Evolutionary conservation across 1,140 invertebrate species (phyloP).

Genomic region (Chionoecetes opilio): DNA sequence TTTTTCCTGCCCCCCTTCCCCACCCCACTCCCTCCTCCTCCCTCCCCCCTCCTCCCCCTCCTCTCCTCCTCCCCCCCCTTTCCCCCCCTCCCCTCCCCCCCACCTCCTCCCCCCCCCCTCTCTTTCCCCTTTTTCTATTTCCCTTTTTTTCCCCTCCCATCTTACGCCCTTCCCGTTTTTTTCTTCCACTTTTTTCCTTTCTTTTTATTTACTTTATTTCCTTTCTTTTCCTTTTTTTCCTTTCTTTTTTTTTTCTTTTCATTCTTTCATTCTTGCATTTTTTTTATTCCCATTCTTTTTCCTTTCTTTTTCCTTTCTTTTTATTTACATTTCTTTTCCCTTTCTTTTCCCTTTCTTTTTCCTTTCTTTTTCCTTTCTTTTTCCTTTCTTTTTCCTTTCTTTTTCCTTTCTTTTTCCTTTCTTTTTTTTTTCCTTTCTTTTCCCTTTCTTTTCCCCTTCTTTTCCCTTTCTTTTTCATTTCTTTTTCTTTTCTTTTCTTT

Average conservation of each 20-base stretch:
- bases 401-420: background rate
- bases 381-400: background rate
- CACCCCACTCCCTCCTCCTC: background rate
- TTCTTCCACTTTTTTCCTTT: background rate
- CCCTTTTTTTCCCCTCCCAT: background rate
- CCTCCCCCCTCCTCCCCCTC: background rate
- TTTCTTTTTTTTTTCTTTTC: too few species aligned
- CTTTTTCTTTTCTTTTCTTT: background rate
- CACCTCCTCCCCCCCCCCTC: too few species aligned
- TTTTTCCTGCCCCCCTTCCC: background rate
- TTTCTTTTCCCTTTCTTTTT: background rate
- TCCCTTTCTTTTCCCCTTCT: background rate
- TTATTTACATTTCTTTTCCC: background rate
- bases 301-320: background rate
- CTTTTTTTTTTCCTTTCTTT: too few species aligned
- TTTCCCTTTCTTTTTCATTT: background rate
- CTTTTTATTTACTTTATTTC: too few species aligned
- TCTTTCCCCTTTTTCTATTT: too few species aligned
- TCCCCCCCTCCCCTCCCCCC: background rate
- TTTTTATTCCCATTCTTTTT: background rate
- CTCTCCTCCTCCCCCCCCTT: background rate
- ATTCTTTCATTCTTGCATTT: background rate
- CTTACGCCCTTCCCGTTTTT: background rate
- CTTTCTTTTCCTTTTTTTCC: too few species aligned
- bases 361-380: background rate